These are phyloP conservation scores for Tetrapedia diversipes DNA, from an alignment of 2,888 invertebrate species.

Conservation along the genomic window DNA sequence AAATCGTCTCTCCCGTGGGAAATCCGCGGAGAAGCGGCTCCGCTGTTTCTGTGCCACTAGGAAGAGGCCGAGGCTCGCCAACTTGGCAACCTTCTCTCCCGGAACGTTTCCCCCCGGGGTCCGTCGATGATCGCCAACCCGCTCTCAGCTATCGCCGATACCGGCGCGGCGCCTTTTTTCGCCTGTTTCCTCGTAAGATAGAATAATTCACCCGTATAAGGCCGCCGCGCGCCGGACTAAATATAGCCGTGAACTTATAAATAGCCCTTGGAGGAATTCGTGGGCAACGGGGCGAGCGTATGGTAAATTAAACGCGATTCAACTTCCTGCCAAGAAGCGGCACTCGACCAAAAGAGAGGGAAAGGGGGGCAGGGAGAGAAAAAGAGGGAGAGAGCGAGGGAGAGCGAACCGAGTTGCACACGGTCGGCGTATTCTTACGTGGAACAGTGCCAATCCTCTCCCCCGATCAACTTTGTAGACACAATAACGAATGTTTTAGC, in stretches of 20 bases:
- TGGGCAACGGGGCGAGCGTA: conserved; percentile 39
- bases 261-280: conserved; percentile 50
- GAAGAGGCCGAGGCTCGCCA: conserved; percentile 34
- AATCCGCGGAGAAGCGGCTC: conserved; percentile 4
- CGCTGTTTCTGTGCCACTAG: conserved; percentile 21
- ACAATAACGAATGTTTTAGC: conserved; percentile 61
- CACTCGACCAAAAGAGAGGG: conserved; percentile 16
- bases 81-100: conserved; percentile 23
- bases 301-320: conserved; percentile 58
- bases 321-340: conserved; percentile 61
- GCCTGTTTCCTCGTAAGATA: too few species aligned
- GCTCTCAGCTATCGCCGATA: neutral
- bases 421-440: conserved; percentile 38
- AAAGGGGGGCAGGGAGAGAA: neutral
- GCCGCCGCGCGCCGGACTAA: conserved; percentile 18
- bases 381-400: neutral
- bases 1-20: conserved; percentile 22
- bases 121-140: conserved; percentile 2
- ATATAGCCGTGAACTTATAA: conserved; percentile 42
- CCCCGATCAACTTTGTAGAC: conserved; percentile 54
- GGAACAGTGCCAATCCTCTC: conserved; percentile 58
- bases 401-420: conserved; percentile 35
- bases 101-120: neutral
- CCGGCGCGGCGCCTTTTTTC: neutral
- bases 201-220: neutral